Evolutionary conservation across 2,113 vertebrate genomes (phyloP), one percentile per base, ranked within the genome.

Genomic region (Takifugu bimaculatus): DNA sequence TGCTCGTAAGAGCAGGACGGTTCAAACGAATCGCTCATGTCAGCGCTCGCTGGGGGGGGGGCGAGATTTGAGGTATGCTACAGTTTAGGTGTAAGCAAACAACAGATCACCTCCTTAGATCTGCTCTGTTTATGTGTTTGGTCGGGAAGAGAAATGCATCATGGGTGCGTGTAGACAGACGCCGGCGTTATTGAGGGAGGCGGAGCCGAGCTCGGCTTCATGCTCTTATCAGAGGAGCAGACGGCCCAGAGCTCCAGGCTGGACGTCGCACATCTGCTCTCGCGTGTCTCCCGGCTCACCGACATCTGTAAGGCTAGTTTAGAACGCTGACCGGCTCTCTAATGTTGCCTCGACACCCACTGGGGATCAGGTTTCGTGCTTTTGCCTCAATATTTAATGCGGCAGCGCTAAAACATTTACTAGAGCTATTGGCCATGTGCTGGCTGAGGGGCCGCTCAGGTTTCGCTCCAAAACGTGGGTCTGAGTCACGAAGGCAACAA

Each of bases 371-470:
- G 82, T 89, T 88, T 87, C 79, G 74, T 63, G 74, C 79, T 62
- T 71, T 60, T 11, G 14, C 79, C 78, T 90, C 60, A 90, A 87
- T 90, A 88, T 88, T 89, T 89, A 71, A 90, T 87, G 68, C 51
- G 60, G 13, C 56, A 59, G 52, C 13, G 55, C 69, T 85, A 68
- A 81, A 84, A 82, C 72, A 82, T 85, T 84, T 78, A 80, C 62
- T 9, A 50, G 67, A 57, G 68, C 73, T 79, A 80, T 85, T 77
- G 83, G 86, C 85, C 78, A 73, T 60, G 64, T 13, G 42, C 53
- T 10, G 53, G 65, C n/a, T 55, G 68, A 57, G 60, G 42, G 56
- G 11, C 44, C 42, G 54, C 59, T 72, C 50, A 52, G 65, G 75
- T 76, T 75, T 75, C 78, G 35, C 64, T 78, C 66, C 52, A 60